phyloP scores from a whole-genome alignment of 2,888 invertebrate species.

The Conchocele bisecta region DNA sequence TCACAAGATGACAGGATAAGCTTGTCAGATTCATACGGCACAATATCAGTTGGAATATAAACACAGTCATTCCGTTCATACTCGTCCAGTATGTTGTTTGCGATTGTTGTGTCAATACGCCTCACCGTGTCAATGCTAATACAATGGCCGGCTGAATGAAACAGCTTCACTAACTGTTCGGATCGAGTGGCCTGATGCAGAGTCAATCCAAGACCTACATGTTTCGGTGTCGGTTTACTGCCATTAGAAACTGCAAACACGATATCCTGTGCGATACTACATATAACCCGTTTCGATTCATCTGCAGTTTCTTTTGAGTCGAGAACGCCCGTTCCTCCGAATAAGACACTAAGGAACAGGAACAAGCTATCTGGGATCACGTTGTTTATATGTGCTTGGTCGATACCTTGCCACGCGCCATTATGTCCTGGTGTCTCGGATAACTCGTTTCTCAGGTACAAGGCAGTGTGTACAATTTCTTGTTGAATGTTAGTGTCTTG shows the following conservation, averaged over 20 bases:
- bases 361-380: constrained; percentile 16
- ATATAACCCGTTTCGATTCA: constrained; percentile 2
- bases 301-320: neutral
- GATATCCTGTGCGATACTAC: constrained; percentile 29
- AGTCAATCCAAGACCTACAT: constrained; percentile 23
- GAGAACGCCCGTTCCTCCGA: constrained; percentile 2
- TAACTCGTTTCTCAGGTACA: constrained; percentile 2
- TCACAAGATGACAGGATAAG: constrained; percentile 29
- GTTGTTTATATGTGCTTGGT: constrained; percentile 7
- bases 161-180: constrained; percentile 16
- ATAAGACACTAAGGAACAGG: neutral
- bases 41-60: constrained; percentile 20
- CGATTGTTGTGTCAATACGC: constrained; percentile 26
- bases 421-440: constrained; percentile 13
- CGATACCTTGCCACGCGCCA: constrained; percentile 3
- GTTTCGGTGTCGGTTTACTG: constrained; percentile 22
- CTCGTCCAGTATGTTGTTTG: constrained; percentile 22
- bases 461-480: constrained; percentile 12
- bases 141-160: constrained; percentile 22
- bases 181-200: constrained; percentile 32
- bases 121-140: constrained; percentile 10
- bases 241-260: constrained; percentile 26
- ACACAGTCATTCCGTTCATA: constrained; percentile 11
- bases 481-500: constrained; percentile 17
- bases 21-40: neutral